Conservation (phyloP, 2,113 vertebrate species). For the Garra rufa region DNA sequence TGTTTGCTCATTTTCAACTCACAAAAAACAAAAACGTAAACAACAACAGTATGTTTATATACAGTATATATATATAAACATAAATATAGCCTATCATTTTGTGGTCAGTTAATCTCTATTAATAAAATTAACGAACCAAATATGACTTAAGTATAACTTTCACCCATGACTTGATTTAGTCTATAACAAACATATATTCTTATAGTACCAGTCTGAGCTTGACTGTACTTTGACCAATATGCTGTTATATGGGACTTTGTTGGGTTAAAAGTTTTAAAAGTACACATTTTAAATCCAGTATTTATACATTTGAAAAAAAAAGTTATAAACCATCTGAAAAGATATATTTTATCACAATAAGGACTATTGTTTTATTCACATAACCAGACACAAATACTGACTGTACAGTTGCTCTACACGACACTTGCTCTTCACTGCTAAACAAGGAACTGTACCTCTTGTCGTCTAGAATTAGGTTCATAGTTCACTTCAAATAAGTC, state of each 20-base stretch:
- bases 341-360: not conserved
- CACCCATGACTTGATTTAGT: too few relatives aligned
- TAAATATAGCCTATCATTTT: too few relatives aligned
- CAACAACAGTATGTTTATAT: too few relatives aligned
- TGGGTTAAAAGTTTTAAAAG: not conserved
- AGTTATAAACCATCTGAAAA: not conserved
- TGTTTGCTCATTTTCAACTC: too few relatives aligned
- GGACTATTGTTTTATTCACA: not conserved
- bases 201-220: too few relatives aligned
- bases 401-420: not conserved
- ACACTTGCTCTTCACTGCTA: not conserved
- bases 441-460: conserved; percentile 12
- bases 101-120: too few relatives aligned
- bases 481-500: not conserved
- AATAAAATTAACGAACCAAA: too few relatives aligned
- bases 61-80: too few relatives aligned
- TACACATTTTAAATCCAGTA: not conserved
- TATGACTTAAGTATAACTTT: too few relatives aligned
- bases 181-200: too few relatives aligned
- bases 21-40: too few relatives aligned
- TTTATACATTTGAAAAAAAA: not conserved
- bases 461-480: not conserved
- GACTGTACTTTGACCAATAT: not conserved
- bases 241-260: not conserved
- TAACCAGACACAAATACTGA: too few relatives aligned